Conservation (phyloP, 2,113 vertebrate species). For the Cranoglanis bouderius region DNA sequence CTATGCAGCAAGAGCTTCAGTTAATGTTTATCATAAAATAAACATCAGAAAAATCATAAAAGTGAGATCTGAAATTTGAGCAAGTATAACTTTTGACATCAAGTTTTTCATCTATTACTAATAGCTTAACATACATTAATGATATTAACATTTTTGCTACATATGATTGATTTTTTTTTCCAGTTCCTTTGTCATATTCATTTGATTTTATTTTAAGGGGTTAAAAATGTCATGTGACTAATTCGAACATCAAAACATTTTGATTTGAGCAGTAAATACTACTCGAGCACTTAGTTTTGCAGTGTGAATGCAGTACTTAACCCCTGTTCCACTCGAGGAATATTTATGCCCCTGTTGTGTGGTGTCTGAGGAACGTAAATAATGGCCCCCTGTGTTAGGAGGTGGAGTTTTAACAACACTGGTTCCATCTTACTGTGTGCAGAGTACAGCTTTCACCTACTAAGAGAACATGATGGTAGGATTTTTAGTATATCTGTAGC, state of each 20-base stretch:
- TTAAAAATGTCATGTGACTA: no score
- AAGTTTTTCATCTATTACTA: no score
- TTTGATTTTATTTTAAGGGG: neutral
- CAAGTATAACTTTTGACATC: no score
- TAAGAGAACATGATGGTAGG: neutral
- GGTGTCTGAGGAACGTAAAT: conserved; percentile 1
- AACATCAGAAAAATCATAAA: no score
- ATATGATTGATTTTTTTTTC: no score
- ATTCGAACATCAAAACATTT: neutral
- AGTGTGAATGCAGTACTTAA: no score
- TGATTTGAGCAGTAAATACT: neutral
- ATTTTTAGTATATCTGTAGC: neutral
- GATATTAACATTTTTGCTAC: no score
- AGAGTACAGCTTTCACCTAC: neutral
- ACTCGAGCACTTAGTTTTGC: neutral
- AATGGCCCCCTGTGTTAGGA: neutral
- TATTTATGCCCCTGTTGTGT: neutral
- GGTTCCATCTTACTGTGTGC: neutral
- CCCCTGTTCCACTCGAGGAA: neutral
- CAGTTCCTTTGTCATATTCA: no score
- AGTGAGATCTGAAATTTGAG: no score
- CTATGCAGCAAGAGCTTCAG: no score
- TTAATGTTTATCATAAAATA: no score
- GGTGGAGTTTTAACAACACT: neutral
- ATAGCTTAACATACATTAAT: no score